Conservation (phyloP, 2,113 vertebrate genomes). For the Coptodon bakossiorum region DNA sequence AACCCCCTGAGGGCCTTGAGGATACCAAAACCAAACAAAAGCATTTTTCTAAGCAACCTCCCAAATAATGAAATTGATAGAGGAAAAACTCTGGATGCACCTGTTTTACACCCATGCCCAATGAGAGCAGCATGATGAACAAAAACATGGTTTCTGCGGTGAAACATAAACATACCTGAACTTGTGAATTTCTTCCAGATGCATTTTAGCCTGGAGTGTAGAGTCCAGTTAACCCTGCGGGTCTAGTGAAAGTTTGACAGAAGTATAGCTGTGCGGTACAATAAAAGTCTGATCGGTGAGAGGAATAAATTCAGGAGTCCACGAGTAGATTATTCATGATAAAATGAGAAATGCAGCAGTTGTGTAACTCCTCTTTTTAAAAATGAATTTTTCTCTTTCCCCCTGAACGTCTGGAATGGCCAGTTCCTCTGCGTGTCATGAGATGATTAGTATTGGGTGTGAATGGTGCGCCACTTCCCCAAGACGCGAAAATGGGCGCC, state of each 20-base stretch:
- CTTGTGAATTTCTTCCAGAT: neutral
- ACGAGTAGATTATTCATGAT: slow-evolving; percentile 26
- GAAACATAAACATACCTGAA: neutral
- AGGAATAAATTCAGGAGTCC: neutral
- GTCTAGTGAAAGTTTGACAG: neutral
- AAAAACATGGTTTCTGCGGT: neutral
- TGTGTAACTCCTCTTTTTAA: slow-evolving; percentile 2
- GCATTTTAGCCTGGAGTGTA: neutral
- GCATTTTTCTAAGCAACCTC: neutral
- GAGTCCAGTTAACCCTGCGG: neutral
- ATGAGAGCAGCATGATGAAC: neutral
- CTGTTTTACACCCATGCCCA: neutral
- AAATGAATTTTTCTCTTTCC: neutral
- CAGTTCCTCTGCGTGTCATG: neutral
- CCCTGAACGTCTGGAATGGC: neutral
- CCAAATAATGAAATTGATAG: neutral
- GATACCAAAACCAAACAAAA: neutral
- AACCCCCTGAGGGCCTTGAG: neutral
- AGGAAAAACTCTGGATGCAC: neutral
- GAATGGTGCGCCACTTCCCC: slow-evolving; percentile 1
- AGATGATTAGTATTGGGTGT: slow-evolving; percentile 5
- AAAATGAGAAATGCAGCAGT: neutral
- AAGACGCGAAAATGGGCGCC: neutral
- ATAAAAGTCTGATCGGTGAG: neutral
- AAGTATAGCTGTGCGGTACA: neutral